Evolutionary conservation across 1,140 invertebrate species (phyloP).

Genomic region (Diachasma alloeum): DNA sequence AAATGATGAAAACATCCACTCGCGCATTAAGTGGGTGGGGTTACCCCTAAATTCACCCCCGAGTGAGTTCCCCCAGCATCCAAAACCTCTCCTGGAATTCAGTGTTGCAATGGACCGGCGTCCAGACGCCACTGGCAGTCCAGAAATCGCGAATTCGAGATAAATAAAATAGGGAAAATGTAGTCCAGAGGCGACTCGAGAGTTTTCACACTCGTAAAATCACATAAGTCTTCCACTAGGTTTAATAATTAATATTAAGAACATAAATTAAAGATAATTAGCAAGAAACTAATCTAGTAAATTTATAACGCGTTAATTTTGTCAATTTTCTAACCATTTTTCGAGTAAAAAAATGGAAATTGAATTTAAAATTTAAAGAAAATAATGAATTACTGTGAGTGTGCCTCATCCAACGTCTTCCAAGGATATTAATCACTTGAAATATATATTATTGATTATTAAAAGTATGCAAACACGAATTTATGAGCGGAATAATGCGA

Average conservation of each 20-base stretch:
- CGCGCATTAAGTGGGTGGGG: neutral
- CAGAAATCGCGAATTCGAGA: neutral
- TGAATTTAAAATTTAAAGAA: neutral
- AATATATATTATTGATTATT: slow-evolving; percentile 1
- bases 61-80: neutral
- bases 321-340: neutral
- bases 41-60: neutral
- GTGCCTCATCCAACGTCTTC: slow-evolving; percentile 53
- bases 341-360: neutral
- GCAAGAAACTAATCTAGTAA: neutral
- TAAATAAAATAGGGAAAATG: slow-evolving; percentile 18
- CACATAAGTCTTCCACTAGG: slow-evolving; percentile 60
- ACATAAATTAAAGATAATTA: neutral
- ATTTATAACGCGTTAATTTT: neutral
- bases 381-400: slow-evolving; percentile 26
- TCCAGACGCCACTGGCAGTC: slow-evolving; percentile 20
- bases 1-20: slow-evolving; percentile 1
- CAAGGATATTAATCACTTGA: slow-evolving; percentile 16
- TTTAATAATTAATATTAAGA: slow-evolving; percentile 14
- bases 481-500: neutral
- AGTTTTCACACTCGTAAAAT: slow-evolving; percentile 44
- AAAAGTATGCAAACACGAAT: neutral
- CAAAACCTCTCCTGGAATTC: slow-evolving; percentile 35
- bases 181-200: slow-evolving; percentile 17
- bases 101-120: slow-evolving; percentile 59